Conservation (phyloP, 2,113 vertebrate genomes). For the Nesogale talazaci region DNA sequence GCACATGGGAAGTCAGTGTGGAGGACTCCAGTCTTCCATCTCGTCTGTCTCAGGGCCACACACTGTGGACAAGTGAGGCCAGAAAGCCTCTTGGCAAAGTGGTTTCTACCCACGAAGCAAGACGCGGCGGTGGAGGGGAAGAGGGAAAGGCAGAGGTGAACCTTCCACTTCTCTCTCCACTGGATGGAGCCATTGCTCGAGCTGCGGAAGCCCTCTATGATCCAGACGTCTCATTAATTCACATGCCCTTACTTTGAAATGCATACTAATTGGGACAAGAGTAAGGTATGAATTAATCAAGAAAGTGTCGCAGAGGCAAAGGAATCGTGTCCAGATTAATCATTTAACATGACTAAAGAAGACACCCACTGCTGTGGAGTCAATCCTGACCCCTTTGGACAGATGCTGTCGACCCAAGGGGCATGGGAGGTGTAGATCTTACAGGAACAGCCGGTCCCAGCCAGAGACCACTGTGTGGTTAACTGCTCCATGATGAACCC, state of each 20-base stretch:
- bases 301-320: background rate
- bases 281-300: background rate
- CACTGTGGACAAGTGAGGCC: background rate
- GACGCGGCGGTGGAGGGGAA: background rate
- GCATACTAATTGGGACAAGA: background rate
- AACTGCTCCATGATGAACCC: no score
- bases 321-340: slow-evolving; percentile 1
- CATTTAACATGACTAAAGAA: background rate
- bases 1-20: no score
- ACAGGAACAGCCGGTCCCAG: no score
- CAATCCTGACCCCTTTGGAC: no score
- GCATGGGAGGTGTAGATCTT: no score
- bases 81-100: background rate
- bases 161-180: rapidly evolving
- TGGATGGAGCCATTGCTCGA: background rate
- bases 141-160: rapidly evolving
- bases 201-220: background rate
- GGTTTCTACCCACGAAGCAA: background rate
- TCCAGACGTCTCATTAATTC: background rate
- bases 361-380: no score
- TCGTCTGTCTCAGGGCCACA: no score
- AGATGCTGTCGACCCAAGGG: no score
- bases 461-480: no score
- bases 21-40: no score
- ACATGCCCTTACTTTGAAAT: background rate